Evolutionary conservation across 2,888 invertebrate species (phyloP), one percentile per base, ranked within the genome.

Genomic region (Platypus cylindrus): DNA sequence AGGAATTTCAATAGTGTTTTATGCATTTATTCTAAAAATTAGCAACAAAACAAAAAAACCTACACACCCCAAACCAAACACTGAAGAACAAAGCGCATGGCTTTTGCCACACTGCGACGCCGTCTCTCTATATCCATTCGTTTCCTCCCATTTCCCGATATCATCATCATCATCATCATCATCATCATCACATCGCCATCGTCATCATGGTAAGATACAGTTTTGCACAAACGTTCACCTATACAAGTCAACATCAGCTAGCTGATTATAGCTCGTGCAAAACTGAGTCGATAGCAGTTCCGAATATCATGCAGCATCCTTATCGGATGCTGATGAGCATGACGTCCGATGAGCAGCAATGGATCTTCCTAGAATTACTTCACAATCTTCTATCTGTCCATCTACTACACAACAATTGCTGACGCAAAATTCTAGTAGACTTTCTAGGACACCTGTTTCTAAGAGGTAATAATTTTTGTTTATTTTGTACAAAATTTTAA

Each of bases 321-420:
- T 32, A 17, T 34, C 30, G 36, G 36, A 36, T 37, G 40, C 39
- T 37, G n/a, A n/a, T n/a, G 38, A 35, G 35, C 34, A 30, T 37
- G 32, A 32, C 34, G 36, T 37, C 40, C 40, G 23, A 27, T n/a
- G n/a, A n/a, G n/a, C n/a, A n/a, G 31, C 34, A 46, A 62, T 62
- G 62, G 61, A 61, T 45, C 51, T 60, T 47, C 60, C 61, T 36
- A 56, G 58, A 36, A 58, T 55, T 41, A 54, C 59, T 33, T 61
- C 60, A 18, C 59, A 58, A 42, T 54, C 58, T 30, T 60, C 61
- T 29, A 52, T 61, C 33, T 59, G 54, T 45, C 56, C 56, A 17
- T 52, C 47, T 26, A 44, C 46, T 34, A n/a, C n/a, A n/a, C n/a
- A n/a, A n/a, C 55, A 51, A 36, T 43, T 54, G 41, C 46, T 52